Evolutionary conservation across 1,140 invertebrate species (phyloP).

Genomic region (Brachionus rubens): DNA sequence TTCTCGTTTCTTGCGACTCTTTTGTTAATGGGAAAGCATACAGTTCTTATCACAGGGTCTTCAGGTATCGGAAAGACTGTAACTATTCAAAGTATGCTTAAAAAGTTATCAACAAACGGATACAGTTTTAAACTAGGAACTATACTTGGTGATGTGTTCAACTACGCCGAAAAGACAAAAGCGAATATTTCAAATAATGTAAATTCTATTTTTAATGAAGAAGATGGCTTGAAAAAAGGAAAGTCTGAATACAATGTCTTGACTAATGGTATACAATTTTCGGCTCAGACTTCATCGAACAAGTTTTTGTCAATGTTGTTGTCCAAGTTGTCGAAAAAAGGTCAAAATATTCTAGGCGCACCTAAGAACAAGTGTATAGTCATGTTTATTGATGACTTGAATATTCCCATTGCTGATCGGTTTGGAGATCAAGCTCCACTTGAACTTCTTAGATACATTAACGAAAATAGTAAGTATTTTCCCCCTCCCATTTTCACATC

Average conservation of each 20-base stretch:
- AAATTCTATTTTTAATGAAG: constrained; percentile 23
- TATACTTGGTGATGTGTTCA: constrained; percentile 42
- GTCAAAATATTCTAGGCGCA: constrained; percentile 74
- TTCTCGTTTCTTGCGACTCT: constrained; percentile 58
- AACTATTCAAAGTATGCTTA: constrained; percentile 56
- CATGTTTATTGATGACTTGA: constrained; percentile 80
- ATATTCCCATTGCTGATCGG: constrained; percentile 78
- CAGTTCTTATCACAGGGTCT: constrained; percentile 58
- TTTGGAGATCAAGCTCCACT: constrained; percentile 80
- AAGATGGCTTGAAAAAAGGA: neutral
- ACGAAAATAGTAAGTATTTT: constrained; percentile 42
- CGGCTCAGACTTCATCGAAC: constrained; percentile 67
- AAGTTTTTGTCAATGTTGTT: constrained; percentile 72
- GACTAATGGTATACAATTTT: constrained; percentile 31
- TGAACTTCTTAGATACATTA: constrained; percentile 70
- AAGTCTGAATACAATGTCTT: constrained; percentile 25
- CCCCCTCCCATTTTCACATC: too few species aligned
- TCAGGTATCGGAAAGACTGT: constrained; percentile 60
- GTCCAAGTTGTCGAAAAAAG: constrained; percentile 74
- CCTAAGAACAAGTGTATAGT: constrained; percentile 73
- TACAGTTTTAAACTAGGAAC: constrained; percentile 10
- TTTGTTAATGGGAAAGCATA: constrained; percentile 54
- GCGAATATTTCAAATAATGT: constrained; percentile 20
- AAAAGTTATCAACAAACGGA: constrained; percentile 46
- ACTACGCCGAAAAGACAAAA: constrained; percentile 25